These are phyloP conservation scores for Acrobasis consociella DNA, from an alignment of 2,888 invertebrate species.

Conservation along the genomic window DNA sequence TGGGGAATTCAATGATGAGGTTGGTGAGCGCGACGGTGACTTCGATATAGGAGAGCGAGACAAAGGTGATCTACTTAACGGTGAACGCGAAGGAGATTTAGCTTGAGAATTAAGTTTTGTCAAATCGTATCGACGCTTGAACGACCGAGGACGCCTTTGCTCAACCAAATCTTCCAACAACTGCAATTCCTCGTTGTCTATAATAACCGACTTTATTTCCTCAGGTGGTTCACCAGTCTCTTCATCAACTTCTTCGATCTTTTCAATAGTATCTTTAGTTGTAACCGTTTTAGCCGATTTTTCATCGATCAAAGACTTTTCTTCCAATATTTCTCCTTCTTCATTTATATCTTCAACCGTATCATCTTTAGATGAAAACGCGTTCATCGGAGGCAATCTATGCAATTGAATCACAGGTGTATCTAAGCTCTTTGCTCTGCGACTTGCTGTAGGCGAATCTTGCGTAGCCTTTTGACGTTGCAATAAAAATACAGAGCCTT, in stretches of 20 bases:
- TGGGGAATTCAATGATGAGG: conserved; percentile 78
- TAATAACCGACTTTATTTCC: conserved; percentile 72
- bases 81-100: conserved; percentile 73
- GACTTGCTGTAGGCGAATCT: conserved; percentile 87
- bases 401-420: conserved; percentile 92
- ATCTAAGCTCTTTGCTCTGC: conserved; percentile 92
- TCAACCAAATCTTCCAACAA: conserved; percentile 80
- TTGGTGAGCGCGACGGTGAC: conserved; percentile 77
- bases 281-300: conserved; percentile 46
- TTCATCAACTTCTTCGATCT: conserved; percentile 81
- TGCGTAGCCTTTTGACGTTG: conserved; percentile 90
- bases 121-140: conserved; percentile 74
- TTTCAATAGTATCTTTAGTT: conserved; percentile 67
- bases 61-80: conserved; percentile 70
- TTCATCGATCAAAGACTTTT: conserved; percentile 79
- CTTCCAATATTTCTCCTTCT: conserved; percentile 84
- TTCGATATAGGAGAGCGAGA: conserved; percentile 78
- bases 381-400: conserved; percentile 90
- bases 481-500: conserved; percentile 90
- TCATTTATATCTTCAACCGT: conserved; percentile 90
- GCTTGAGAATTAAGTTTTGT: conserved; percentile 66
- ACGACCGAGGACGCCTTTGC: conserved; percentile 75
- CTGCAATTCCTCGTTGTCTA: conserved; percentile 83
- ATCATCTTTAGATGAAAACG: conserved; percentile 94
- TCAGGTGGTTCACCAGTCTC: conserved; percentile 62